phyloP scores from a whole-genome alignment of 2,888 invertebrate genomes.

The Timema podura region DNA sequence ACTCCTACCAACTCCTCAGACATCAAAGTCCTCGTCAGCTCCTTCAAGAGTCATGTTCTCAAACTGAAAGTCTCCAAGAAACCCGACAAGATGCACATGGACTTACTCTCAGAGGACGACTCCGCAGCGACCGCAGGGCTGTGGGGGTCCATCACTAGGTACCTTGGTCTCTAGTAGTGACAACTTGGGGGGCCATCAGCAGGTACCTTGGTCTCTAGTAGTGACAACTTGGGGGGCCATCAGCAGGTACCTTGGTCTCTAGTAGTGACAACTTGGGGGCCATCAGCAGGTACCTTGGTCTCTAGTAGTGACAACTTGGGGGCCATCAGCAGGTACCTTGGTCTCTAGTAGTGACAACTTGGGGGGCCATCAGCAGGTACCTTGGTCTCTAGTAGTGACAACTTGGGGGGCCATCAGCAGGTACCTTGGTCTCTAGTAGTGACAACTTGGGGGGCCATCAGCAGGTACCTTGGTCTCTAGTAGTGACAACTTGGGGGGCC shows the following conservation, averaged over 20 bases:
- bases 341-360: constrained; percentile 15
- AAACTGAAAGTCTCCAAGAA: constrained; percentile 89
- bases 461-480: constrained; percentile 57
- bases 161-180: constrained; percentile 30
- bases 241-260: too few relatives aligned
- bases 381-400: too few relatives aligned
- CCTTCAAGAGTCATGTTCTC: constrained; percentile 85
- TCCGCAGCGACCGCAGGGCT: constrained; percentile 63
- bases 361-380: not conserved
- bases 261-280: too few relatives aligned
- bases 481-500: constrained; percentile 17
- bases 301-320: constrained; percentile 56
- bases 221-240: too few relatives aligned
- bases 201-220: too few relatives aligned
- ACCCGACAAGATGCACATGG: constrained; percentile 78
- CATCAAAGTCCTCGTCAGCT: constrained; percentile 75
- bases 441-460: constrained; percentile 80
- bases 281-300: too few relatives aligned
- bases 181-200: constrained; percentile 12
- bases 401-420: too few relatives aligned
- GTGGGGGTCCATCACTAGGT: constrained; percentile 95
- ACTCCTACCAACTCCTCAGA: constrained; percentile 64
- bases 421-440: too few relatives aligned
- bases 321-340: constrained; percentile 77
- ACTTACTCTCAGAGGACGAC: constrained; percentile 79